Base-by-base conservation (phyloP, 2,888 invertebrate species). In the Cyrtodaria siliqua region DNA sequence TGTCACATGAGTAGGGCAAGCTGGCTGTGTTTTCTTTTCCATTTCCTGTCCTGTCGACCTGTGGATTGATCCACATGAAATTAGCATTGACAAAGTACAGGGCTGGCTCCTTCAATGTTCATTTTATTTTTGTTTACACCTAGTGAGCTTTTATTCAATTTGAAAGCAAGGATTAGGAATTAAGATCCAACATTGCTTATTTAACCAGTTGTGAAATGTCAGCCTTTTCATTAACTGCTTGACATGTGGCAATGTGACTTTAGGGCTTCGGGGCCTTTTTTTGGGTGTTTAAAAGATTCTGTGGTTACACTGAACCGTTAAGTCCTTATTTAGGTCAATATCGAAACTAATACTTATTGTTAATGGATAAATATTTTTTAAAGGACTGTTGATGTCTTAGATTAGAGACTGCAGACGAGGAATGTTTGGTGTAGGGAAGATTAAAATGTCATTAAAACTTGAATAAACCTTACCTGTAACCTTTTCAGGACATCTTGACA, bases 81-180 rank as follows among this genome's bases (percentile, higher is more conserved):
- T 8, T 33, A 12, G 12, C 33, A 8, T 33, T 33, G 33, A 33
- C 33, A 33, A 33, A 33, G 33, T 33, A 33, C 33, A 33, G 6
- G 12, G 12, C 4, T 33, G 33, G 4, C 33, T 33, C 12, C 6
- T 12, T 33, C 33, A 33, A 33, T 8, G 33, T 33, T 8, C 33
- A 33, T 12, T 33, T 33, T 33, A 8, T 8, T n/a, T n/a, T 33
- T 33, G 4, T 33, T 33, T 33, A 33, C 33, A 33, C 33, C 33
- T 12, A 33, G 4, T 33, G 53, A 53, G 72, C 44, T 61, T 60
- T 52, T 61, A 57, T 72, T 52, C n/a, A 14, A 52, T 20, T 47
- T 72, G 53, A 66, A 72, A 66, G 60, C 26, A 23, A 14, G 66
- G 72, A 72, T 72, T 72, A 72, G 40, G 55, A 61, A 53, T 66